Base-by-base conservation (phyloP, 2,888 invertebrate species). In the Spatulosminthurus flaviceps region DNA sequence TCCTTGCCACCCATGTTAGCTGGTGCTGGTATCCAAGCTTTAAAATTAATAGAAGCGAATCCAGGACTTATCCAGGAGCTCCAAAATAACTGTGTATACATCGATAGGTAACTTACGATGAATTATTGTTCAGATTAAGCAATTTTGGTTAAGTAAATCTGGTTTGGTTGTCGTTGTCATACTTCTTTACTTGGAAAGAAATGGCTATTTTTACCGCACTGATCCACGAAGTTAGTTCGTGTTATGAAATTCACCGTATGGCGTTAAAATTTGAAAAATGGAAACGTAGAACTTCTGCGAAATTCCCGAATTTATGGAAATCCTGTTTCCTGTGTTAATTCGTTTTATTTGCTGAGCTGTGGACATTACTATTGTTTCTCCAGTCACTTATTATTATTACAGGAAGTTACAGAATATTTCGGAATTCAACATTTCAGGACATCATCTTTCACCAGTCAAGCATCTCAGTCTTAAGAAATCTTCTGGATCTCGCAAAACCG, bases 1-100 rank as follows among this genome's bases (percentile, higher is more conserved):
- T 98, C 98, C 0, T 88, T 95, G 71, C 98, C 98, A 0, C 98
- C 98, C 0, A 92, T 97, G 88, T 88, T 98, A 85, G 93, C 97
- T 0, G 92, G 95, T 79, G 95, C 96, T 0, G 97, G 96, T 9
- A 93, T 94, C 79, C 91, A 91, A 2, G 93, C 95, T 0, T 87
- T 98, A 0, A 91, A 93, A 83, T 89, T 94, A 0, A 90, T 97
- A 81, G 92, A 94, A 85, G 88, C 90, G 0, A 90, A 91, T 64
- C 92, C 93, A 0, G 86, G 88, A 16, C 89, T 94, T 41, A 90
- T 96, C 82, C 82, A 86, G 0, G 89, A 91, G 77, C 88, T 96
- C 22, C 90, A 90, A 77, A 87, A 89, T 0, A 90, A 89, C 81
- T 91, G 92, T 43, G 87, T 87, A 75, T 88, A 88, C 78, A 87